Evolutionary conservation across 2,113 vertebrate genomes (phyloP), one percentile per base, ranked within the genome.

Genomic region (Fregata magnificens): DNA sequence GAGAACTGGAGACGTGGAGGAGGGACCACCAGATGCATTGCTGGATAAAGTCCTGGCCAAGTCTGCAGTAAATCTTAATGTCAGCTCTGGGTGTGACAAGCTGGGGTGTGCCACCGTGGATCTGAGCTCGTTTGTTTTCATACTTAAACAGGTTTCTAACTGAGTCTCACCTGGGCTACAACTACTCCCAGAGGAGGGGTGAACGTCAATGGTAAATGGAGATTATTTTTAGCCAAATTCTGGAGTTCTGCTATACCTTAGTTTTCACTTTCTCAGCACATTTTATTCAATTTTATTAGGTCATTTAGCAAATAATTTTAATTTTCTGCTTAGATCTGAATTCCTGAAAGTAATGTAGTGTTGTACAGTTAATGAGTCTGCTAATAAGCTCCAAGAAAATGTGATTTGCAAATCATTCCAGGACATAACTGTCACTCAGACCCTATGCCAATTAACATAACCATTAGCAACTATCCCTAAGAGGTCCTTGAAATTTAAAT

Each of bases 271-370:
- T 96, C 95, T 97, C 97, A 98, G 98, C 98, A 98, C 93, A 96
- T 98, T 98, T 98, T 97, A 94, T 97, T 98, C 96, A 82, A 97
- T 98, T 98, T 98, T 98, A 98, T 98, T 98, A 98, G 98, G 98
- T 97, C 98, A 98, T 98, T 98, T 98, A 98, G 97, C 98, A 98
- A 98, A 98, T 98, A 98, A 98, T 98, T 98, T 98, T 98, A 98
- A 98, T 98, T 98, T 98, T 98, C 97, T 98, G 98, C 98, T 98
- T 98, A 98, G 98, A 98, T 98, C 95, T 98, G 98, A 98, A 98
- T 98, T 98, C 98, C 96, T 96, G 97, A 97, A 97, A 97, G 98
- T 98, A 98, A 98, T 98, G 98, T 98, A 98, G 97, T 98, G 98
- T 98, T 98, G 97, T 98, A 98, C 93, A 58, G 94, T 98, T 98